Evolutionary conservation across 2,113 vertebrate species (phyloP), one percentile per base, ranked within the genome.

Genomic region (Carassius gibelio): DNA sequence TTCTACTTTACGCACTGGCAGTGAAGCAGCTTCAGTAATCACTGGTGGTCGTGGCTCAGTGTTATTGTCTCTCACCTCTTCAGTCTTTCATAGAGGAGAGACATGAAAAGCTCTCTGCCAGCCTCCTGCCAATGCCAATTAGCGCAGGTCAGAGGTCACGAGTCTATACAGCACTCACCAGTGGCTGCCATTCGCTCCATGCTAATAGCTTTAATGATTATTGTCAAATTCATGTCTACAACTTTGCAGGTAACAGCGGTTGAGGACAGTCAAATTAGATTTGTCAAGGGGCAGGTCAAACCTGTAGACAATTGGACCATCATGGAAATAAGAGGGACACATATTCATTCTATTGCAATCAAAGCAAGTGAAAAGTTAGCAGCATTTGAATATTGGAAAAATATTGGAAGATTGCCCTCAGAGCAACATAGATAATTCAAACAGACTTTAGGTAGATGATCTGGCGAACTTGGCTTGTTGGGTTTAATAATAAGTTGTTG

Each of bases 171-270:
- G 68, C 87, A 64, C 84, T 88, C 75, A 84, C 81, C 75, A 79
- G 84, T 82, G 79, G 75, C 75, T 86, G 50, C 75, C 79, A 88
- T 86, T 88, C 83, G 62, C 64, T 74, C 80, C 61, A 57, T 81
- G 80, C 85, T 83, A 88, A 88, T 89, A 86, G 83, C 78, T 83
- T 80, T 88, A 84, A 88, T 81, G 79, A 88, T 88, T 84, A 85
- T 87, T 83, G 85, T 81, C 85, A 85, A 78, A 59, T 87, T 85
- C 79, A 69, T 81, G 61, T 81, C 79, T 81, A 71, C 64, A 57
- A 52, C 76, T 78, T 75, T 81, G 61, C 77, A 81, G 79, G 61
- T 72, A 77, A 34, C 81, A 74, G 57, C 52, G 21, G 78, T 76
- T 82, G 72, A 82, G 81, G 4, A 59, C 68, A 34, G 55, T 85